These are phyloP conservation scores for Platycercus adscitus DNA, from an alignment of 2,113 vertebrate genomes.

Conservation along the genomic window DNA sequence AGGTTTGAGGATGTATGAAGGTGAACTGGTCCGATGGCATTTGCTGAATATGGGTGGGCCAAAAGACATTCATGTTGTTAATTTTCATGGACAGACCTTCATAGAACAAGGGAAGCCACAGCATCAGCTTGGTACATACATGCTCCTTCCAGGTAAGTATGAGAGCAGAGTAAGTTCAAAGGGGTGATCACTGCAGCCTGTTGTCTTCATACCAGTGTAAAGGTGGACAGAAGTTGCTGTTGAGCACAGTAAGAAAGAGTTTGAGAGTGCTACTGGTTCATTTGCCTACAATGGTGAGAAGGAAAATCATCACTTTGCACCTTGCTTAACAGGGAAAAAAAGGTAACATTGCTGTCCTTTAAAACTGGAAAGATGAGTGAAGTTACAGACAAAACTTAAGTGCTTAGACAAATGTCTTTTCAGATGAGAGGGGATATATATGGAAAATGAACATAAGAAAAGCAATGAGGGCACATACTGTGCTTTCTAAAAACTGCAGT, in stretches of 20 bases:
- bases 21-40: constrained; percentile 86
- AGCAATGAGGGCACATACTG: background rate
- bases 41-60: constrained; percentile 91
- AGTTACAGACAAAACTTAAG: background rate
- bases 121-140: constrained; percentile 84
- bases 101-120: constrained; percentile 78
- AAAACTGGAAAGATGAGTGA: background rate
- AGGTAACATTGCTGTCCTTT: background rate
- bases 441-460: background rate
- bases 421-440: background rate
- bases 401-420: background rate
- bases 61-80: constrained; percentile 87
- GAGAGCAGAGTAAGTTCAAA: background rate
- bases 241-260: background rate
- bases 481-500: background rate
- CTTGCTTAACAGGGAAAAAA: background rate
- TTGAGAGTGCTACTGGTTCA: background rate
- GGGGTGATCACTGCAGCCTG: background rate
- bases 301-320: background rate
- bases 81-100: constrained; percentile 95
- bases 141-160: constrained; percentile 87
- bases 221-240: background rate
- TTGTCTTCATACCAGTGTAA: background rate
- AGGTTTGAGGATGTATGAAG: constrained; percentile 90
- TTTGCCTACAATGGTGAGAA: background rate